Evolutionary conservation across 2,888 invertebrate genomes (phyloP).

Genomic region (Rapana venosa): DNA sequence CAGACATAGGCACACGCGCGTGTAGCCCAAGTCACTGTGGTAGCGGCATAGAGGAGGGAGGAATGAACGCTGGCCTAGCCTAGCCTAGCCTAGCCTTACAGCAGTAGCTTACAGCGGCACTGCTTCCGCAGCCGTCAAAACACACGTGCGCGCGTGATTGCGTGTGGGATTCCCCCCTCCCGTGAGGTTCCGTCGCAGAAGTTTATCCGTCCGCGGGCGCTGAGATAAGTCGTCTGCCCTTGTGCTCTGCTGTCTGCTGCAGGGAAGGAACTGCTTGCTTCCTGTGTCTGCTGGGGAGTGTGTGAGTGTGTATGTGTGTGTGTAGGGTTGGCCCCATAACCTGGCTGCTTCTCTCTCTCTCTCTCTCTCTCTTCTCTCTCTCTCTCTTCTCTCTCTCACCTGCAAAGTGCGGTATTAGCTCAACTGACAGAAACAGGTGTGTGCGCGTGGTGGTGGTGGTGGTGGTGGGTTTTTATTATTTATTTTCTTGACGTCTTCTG

Average conservation of each 20-base stretch:
- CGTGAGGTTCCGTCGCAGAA: conserved; percentile 21
- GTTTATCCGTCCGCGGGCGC: conserved; percentile 1
- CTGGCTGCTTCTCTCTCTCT: not conserved
- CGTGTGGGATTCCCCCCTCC: conserved; percentile 22
- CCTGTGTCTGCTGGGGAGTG: not conserved
- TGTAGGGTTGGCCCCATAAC: no score
- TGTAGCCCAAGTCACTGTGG: no score
- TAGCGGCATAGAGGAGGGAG: not conserved
- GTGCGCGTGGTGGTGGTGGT: not conserved
- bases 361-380: not conserved
- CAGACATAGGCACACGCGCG: no score
- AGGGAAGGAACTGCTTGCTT: not conserved
- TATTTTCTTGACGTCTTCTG: no score
- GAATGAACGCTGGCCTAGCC: not conserved
- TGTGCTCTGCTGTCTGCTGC: not conserved
- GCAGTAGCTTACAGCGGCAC: not conserved
- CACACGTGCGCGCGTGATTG: conserved; percentile 25
- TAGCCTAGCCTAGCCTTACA: not conserved
- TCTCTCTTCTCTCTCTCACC: not conserved
- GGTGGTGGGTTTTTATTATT: no score
- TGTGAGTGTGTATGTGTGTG: not conserved
- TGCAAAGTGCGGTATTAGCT: not conserved
- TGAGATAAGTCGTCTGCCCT: not conserved
- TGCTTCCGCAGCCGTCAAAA: conserved; percentile 19
- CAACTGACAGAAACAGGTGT: not conserved